Conservation (phyloP, 2,888 invertebrate genomes). For the Matsumyia berberina region DNA sequence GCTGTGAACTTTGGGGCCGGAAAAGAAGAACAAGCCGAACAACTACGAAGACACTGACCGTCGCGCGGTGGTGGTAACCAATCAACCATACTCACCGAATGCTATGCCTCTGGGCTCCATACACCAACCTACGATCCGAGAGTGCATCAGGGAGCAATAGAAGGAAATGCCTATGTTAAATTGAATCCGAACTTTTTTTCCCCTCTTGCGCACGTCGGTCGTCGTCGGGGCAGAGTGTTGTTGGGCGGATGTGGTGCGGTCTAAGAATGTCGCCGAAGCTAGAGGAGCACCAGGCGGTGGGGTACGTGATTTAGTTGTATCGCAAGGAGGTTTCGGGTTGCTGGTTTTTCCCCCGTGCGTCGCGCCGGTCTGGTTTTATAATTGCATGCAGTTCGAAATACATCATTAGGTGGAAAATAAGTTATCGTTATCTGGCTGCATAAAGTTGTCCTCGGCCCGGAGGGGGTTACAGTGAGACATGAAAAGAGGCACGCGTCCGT, state of each 20-base stretch:
- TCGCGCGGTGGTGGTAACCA: constrained; percentile 66
- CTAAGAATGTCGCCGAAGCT: constrained; percentile 67
- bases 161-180: constrained; percentile 71
- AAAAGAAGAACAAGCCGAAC: constrained; percentile 63
- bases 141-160: constrained; percentile 69
- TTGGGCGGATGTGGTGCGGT: constrained; percentile 68
- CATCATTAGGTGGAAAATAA: constrained; percentile 63
- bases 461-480: neutral
- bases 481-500: constrained; percentile 24
- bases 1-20: constrained; percentile 68
- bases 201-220: too few relatives aligned
- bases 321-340: constrained; percentile 51
- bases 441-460: constrained; percentile 29
- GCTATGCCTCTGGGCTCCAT: constrained; percentile 50
- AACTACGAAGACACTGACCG: constrained; percentile 42
- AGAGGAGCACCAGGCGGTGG: constrained; percentile 2
- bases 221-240: constrained; percentile 4
- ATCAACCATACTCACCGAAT: constrained; percentile 69
- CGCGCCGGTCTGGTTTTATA: constrained; percentile 64
- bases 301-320: constrained; percentile 59
- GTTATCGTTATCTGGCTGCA: constrained; percentile 57
- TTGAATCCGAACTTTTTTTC: constrained; percentile 56
- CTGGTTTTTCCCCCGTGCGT: constrained; percentile 12
- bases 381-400: constrained; percentile 69
- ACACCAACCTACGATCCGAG: constrained; percentile 61